Conservation (phyloP, 2,113 vertebrate genomes). For the Triplophysa rosa region DNA sequence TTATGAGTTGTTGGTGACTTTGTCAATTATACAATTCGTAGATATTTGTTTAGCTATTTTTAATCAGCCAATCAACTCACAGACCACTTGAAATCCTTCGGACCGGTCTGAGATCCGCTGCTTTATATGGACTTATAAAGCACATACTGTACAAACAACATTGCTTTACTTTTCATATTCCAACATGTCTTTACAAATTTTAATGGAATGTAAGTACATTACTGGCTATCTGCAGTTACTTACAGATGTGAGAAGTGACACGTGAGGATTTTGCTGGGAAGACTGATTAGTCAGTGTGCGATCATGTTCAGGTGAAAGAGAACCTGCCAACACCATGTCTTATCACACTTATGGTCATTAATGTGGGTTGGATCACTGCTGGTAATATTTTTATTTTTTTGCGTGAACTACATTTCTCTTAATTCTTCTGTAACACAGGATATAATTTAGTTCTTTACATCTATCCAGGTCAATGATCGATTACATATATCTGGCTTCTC, state of each 20-base stretch:
- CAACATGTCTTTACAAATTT: neutral
- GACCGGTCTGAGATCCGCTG: too few relatives aligned
- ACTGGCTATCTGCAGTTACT: neutral
- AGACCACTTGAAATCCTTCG: too few relatives aligned
- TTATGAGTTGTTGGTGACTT: too few relatives aligned
- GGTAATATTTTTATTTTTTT: too few relatives aligned
- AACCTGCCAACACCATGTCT: constrained; percentile 31
- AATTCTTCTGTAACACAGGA: neutral
- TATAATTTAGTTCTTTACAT: neutral
- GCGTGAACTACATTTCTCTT: neutral
- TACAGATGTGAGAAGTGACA: constrained; percentile 8
- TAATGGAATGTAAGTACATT: neutral
- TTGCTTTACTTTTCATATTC: neutral
- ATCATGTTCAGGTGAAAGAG: constrained; percentile 30
- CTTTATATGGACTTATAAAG: too few relatives aligned
- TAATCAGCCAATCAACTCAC: too few relatives aligned
- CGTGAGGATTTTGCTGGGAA: constrained; percentile 11
- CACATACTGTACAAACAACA: too few relatives aligned
- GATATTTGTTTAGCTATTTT: too few relatives aligned
- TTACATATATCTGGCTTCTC: constrained; percentile 7
- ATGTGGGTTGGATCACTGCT: constrained; percentile 1
- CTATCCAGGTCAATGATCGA: constrained; percentile 9
- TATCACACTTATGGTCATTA: constrained; percentile 16
- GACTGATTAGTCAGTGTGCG: constrained; percentile 7
- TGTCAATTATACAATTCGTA: too few relatives aligned